Evolutionary conservation across 1,140 invertebrate genomes (phyloP), one percentile per base, ranked within the genome.

Genomic region (Bombus sibiricus): DNA sequence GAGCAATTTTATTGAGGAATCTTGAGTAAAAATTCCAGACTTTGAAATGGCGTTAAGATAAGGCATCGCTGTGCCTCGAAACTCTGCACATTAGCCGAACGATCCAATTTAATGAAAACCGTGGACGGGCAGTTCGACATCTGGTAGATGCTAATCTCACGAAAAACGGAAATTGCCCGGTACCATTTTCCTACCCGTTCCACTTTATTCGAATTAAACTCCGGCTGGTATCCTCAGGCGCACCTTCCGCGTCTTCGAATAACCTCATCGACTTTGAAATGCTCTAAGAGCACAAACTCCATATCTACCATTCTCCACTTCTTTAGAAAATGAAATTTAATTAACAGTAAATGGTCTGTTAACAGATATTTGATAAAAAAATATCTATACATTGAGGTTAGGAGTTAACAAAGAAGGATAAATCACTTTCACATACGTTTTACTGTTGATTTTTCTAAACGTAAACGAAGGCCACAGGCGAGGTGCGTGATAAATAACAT

Each of bases 81-180:
- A 59, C 47, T 76, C 18, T 5, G 37, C 6, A 34, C 47, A 34
- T 75, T 57, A 57, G 12, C 32, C 22, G n/a, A 47, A 37, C 34
- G 74, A 75, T 57, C 32, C 53, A 76, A 59, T 76, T 59, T 59
- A 76, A 76, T 22, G 53, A 37, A 18, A 47, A 75, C 73, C 43
- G 47, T 74, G 43, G 43, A 74, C 18, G 41, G 32, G 71, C 28
- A 76, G 47, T 76, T 59, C 74, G 53, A 76, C 34, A 25, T 59
- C 12, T 37, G 73, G 1, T 9, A 76, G 74, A 76, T 59, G 74
- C 25, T 76, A 76, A 76, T 76, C 53, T 59, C 32, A 13, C 74
- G 53, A 76, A 28, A 39, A 76, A 76, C 34, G 53, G 25, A 28
- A 59, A 76, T 76, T 75, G 12, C 3, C 32, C 34, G 32, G 4